These are phyloP conservation scores for Pachyseris speciosa DNA, from an alignment of 64 coral and sea anemone genomes.

Conservation along the genomic window DNA sequence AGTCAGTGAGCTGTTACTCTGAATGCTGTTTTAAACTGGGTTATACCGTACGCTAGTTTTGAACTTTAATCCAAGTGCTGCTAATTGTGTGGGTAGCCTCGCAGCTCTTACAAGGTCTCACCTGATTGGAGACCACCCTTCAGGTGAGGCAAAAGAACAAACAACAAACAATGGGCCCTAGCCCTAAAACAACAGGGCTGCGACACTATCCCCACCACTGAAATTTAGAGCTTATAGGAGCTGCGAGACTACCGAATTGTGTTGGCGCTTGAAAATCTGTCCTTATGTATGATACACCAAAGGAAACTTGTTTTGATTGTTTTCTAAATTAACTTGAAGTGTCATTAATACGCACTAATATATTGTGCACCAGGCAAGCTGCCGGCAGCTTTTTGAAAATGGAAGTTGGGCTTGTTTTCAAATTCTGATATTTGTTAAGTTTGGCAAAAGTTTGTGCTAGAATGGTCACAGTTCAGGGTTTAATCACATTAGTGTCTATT, in stretches of 20 bases:
- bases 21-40: not conserved
- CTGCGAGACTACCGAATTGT: too few relatives aligned
- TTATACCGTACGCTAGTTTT: not conserved
- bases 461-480: too few relatives aligned
- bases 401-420: too few relatives aligned
- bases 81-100: not conserved
- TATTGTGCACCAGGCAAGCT: not conserved
- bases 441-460: not conserved
- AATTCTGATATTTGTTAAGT: not conserved
- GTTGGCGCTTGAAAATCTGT: not conserved
- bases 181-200: too few relatives aligned
- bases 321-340: too few relatives aligned
- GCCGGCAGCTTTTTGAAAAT: not conserved
- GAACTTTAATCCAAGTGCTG: not conserved
- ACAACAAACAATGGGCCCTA: too few relatives aligned
- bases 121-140: too few relatives aligned
- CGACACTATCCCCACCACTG: too few relatives aligned
- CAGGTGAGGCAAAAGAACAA: too few relatives aligned
- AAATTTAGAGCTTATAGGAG: too few relatives aligned
- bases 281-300: not conserved
- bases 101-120: too few relatives aligned
- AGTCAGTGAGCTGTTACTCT: not conserved
- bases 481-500: too few relatives aligned
- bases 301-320: not conserved
- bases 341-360: not conserved